Conservation (phyloP, 2,113 vertebrate genomes). For the Porphyrio hochstetteri region DNA sequence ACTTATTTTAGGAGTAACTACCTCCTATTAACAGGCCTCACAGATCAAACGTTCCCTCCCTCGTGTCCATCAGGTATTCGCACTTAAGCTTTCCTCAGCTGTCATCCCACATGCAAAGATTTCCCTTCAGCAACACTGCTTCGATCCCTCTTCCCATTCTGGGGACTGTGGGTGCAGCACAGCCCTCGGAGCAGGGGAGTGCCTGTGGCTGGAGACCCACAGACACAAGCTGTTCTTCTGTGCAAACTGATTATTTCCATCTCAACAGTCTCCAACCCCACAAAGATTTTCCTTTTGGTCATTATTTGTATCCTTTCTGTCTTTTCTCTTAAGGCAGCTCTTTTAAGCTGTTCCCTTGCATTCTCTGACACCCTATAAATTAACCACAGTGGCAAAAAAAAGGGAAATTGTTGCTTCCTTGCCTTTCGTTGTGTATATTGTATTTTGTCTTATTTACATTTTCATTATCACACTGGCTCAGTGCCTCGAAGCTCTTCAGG, state of each 20-base stretch:
- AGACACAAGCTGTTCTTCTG: not conserved
- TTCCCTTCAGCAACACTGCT: too few relatives aligned
- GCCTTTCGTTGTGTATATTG: not conserved
- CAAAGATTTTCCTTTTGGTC: not conserved
- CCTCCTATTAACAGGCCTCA: not conserved
- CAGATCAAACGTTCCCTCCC: not conserved
- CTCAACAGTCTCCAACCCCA: not conserved
- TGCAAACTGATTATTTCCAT: rapidly evolving
- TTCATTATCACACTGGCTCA: not conserved
- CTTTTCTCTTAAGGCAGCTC: not conserved
- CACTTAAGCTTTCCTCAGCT: not conserved
- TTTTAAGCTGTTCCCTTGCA: not conserved
- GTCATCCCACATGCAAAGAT: not conserved
- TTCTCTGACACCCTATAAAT: not conserved
- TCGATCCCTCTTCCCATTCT: not conserved
- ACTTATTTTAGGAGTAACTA: not conserved
- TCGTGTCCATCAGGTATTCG: not conserved
- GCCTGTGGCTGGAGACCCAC: not conserved
- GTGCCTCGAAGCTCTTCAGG: not conserved
- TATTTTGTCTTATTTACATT: conserved; percentile 1
- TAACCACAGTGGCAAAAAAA: not conserved
- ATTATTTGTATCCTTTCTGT: not conserved
- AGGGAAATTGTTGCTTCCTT: not conserved
- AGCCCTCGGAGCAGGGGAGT: too few relatives aligned
- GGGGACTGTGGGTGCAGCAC: rapidly evolving